Evolutionary conservation across 2,797 vertebrate genomes (phyloP).

Genomic region (Salmo trutta): DNA sequence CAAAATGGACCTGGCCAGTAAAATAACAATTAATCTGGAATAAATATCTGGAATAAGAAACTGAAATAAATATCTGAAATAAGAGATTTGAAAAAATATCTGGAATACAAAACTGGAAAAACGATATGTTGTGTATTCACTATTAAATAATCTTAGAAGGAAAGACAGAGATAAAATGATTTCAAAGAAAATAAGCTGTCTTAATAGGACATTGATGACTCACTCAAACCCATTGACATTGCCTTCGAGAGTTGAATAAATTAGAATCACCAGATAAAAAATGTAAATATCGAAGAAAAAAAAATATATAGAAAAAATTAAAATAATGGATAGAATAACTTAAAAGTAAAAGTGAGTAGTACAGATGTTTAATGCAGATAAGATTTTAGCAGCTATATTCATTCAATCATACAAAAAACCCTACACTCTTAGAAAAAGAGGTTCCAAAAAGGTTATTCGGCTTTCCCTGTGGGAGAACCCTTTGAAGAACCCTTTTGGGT

Average conservation of each 20-base stretch:
- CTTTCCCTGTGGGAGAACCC: no score
- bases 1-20: not conserved
- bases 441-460: no score
- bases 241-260: not conserved
- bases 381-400: no score
- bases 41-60: not conserved
- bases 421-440: no score
- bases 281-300: not conserved
- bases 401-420: no score
- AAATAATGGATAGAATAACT: not conserved
- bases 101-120: not conserved
- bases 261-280: not conserved
- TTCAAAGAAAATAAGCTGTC: not conserved
- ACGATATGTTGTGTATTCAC: not conserved
- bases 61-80: not conserved
- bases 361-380: not conserved
- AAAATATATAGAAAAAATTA: not conserved
- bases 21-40: not conserved
- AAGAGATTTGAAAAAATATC: not conserved
- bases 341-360: not conserved
- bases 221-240: not conserved
- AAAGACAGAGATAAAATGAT: not conserved
- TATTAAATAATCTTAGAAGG: not conserved
- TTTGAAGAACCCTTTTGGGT: no score
- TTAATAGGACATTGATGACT: not conserved